phyloP scores from a whole-genome alignment of 1,140 invertebrate genomes.

The Drosophila neocordata region DNA sequence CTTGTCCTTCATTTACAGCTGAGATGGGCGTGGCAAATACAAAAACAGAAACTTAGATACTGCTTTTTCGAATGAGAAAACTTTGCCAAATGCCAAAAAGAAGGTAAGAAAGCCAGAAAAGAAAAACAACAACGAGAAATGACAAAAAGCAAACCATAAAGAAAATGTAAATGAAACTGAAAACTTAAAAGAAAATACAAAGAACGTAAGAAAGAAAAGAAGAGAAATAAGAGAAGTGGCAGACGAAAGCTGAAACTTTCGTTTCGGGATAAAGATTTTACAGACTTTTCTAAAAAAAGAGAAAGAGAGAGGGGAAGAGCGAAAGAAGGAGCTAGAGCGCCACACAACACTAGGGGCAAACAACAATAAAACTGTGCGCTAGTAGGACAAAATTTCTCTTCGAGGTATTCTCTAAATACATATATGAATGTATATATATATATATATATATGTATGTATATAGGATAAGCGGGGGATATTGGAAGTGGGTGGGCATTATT shows the following conservation, averaged over 20 bases:
- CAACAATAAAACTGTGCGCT: conserved; percentile 37
- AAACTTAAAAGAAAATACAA: conserved; percentile 1
- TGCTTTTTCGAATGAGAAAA: conserved; percentile 9
- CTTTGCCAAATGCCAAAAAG: conserved; percentile 10
- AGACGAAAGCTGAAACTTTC: conserved; percentile 10
- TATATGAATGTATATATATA: not conserved
- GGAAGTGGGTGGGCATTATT: conserved; percentile 10
- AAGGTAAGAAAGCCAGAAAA: not conserved
- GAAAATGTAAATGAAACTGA: conserved; percentile 13
- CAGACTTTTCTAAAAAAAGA: conserved; percentile 3
- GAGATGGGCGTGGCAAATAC: conserved; percentile 37
- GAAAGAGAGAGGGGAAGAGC: not conserved
- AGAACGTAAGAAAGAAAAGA: not conserved
- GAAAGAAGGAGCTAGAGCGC: not conserved
- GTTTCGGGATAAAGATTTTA: conserved; percentile 8
- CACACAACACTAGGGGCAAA: conserved; percentile 13
- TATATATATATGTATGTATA: not conserved
- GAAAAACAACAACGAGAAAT: not conserved
- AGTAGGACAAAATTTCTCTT: conserved; percentile 18
- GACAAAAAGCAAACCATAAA: conserved; percentile 13
- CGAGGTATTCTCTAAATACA: not conserved
- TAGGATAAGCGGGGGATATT: conserved; percentile 4
- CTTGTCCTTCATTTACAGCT: conserved; percentile 37
- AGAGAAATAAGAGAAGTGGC: not conserved
- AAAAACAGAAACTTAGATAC: conserved; percentile 3